A percentile compares a stretch with the other conserved stretches of the same genome.
Evolutionary conservation across 2,113 vertebrate genomes (phyloP).

Genomic region (Marmota flaviventris): DNA sequence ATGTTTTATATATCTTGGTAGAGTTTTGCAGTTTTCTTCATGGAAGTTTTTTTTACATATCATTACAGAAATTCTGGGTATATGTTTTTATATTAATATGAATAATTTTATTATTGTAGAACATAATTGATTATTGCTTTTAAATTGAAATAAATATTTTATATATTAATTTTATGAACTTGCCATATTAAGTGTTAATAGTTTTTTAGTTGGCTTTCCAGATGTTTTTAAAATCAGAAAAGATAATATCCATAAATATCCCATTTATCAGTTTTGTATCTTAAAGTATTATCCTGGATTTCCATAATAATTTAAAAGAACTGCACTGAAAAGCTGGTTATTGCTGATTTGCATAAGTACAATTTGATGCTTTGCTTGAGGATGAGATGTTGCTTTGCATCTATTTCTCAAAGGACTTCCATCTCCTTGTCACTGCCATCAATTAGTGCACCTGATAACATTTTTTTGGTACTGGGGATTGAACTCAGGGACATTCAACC

Average conservation of each 20-base stretch:
- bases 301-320: conserved; percentile 6
- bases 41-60: neutral
- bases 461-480: too few species aligned
- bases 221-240: conserved; percentile 12
- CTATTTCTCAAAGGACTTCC: neutral
- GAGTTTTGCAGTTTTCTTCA: neutral
- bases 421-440: neutral
- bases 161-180: neutral
- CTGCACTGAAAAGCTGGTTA: neutral
- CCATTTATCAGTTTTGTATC: neutral
- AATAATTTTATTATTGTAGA: neutral
- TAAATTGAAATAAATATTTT: neutral
- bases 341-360: neutral
- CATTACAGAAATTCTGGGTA: neutral
- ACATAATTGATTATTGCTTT: conserved; percentile 14
- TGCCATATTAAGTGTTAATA: neutral
- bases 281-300: neutral
- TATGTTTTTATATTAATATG: neutral
- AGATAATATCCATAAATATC: neutral
- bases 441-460: neutral
- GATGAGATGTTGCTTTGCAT: neutral
- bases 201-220: neutral
- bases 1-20: neutral
- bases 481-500: too few species aligned
- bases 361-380: neutral